phyloP scores from a whole-genome alignment of 2,113 vertebrate genomes.

The Gavialis gangeticus region DNA sequence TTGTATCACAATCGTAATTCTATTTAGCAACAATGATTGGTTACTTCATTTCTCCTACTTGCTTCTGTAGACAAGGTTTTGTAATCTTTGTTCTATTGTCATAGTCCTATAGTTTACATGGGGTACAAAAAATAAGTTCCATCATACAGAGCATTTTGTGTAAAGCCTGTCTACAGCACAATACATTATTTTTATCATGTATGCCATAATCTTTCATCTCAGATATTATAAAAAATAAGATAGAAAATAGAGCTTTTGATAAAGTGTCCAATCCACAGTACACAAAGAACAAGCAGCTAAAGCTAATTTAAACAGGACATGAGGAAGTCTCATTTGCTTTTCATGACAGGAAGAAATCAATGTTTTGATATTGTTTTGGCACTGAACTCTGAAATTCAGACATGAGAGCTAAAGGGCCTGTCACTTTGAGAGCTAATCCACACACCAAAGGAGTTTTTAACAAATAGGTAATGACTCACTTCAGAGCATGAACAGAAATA shows the following conservation, averaged over 20 bases:
- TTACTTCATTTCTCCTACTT: neutral
- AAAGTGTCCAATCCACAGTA: conserved; percentile 32
- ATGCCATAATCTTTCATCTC: conserved; percentile 35
- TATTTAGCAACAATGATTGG: neutral
- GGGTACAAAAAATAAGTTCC: neutral
- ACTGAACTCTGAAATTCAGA: conserved; percentile 39
- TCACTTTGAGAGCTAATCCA: conserved; percentile 49
- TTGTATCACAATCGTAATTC: rapidly evolving
- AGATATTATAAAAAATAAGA: conserved; percentile 26
- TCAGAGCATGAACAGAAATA: conserved; percentile 41
- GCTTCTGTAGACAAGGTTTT: neutral
- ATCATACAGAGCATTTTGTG: neutral
- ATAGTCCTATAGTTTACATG: neutral
- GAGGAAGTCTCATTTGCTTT: conserved; percentile 42
- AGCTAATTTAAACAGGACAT: conserved; percentile 12
- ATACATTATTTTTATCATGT: conserved; percentile 6
- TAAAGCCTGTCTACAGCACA: conserved; percentile 26
- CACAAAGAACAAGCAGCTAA: conserved; percentile 4
- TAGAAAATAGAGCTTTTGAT: conserved; percentile 33
- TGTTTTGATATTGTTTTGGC: conserved; percentile 68
- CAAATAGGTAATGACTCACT: conserved; percentile 43
- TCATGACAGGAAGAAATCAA: neutral
- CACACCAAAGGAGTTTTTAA: conserved; percentile 55
- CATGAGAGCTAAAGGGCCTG: conserved; percentile 51
- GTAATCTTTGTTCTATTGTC: neutral